Base-by-base conservation (phyloP, 1,140 invertebrate species). In the Hylaeus volcanicus region DNA sequence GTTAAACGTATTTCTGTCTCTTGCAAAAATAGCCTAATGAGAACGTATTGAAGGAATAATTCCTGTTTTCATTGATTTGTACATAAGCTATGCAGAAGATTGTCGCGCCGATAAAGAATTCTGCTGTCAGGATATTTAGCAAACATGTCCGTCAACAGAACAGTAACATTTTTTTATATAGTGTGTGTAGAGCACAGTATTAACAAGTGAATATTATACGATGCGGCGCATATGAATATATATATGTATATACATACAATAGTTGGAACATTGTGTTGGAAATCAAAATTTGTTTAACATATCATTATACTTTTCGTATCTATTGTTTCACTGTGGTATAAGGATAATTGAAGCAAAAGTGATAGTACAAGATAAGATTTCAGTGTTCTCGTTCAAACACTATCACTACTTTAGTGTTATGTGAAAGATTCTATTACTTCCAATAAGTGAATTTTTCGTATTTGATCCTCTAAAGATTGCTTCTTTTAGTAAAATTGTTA, bases 291-390 rank as follows among this genome's bases (percentile, higher is more conserved):
- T 77, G 39, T 83, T 70, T 83, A 68, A 72, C 26, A 72, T 68
- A 45, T 69, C 61, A 69, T 61, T 78, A 58, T 81, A 66, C 79
- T 79, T 83, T 81, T 63, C 43, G 53, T 74, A 66, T 81, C 5
- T 64, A 48, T 78, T 74, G 26, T 81, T 68, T 71, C 37, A 14
- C 43, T 74, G 14, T 71, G 26, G 74, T 81, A 78, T 12, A 79
- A 81, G 56, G 14, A 60, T 61, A 72, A 75, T 63, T 5, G 2
- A 11, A 56, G 55, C 78, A 84, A 74, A 75, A 26, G 41, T 76
- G 64, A 82, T 86, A 83, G 41, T 83, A 41, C 51, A 66, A 87
- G 48, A 73, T 81, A 81, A 84, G 81, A 72, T 86, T 87, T 86
- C 86, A 86, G 70, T 86, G 74, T 73, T 53, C 55, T 72, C 51